Conservation (phyloP, 2,113 vertebrate species). For the Epinephelus moara region DNA sequence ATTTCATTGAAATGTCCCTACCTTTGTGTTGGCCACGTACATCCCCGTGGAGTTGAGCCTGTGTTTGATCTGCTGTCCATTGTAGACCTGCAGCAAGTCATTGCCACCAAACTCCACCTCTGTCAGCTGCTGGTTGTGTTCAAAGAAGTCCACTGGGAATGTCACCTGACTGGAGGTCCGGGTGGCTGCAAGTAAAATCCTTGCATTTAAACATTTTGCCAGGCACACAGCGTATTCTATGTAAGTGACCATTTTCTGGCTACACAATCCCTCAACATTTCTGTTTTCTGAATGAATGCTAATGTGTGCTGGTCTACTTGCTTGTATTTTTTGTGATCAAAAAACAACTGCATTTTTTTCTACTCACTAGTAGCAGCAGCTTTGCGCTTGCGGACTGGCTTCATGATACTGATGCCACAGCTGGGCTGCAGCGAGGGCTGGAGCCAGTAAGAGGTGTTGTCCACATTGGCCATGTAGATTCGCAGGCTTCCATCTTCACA, state of each 20-base stretch:
- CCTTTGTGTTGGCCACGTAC: constrained; percentile 99
- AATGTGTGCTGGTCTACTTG: background rate
- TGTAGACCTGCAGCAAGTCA: constrained; percentile 97
- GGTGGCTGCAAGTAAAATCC: constrained; percentile 85
- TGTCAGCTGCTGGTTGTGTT: constrained; percentile 98
- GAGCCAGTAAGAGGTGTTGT: constrained; percentile 98
- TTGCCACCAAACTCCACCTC: constrained; percentile 98
- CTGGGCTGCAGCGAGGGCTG: constrained; percentile 97
- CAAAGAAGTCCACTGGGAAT: constrained; percentile 99
- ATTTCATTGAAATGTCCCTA: constrained; percentile 59
- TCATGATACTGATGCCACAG: constrained; percentile 97
- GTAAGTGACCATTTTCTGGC: background rate
- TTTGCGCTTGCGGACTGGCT: constrained; percentile 97
- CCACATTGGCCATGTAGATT: constrained; percentile 99
- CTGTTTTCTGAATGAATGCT: background rate
- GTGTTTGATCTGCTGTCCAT: constrained; percentile 98
- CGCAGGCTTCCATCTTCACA: constrained; percentile 98
- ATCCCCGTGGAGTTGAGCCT: constrained; percentile 98
- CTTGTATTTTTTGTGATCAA: background rate
- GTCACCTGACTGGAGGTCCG: constrained; percentile 96
- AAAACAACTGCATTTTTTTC: background rate
- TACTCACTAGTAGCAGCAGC: constrained; percentile 91
- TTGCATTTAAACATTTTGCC: background rate
- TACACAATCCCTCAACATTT: background rate
- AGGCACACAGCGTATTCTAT: background rate